Evolutionary conservation across 2,113 vertebrate genomes (phyloP), one percentile per base, ranked within the genome.

Genomic region (Urocynchramus pylzowi): DNA sequence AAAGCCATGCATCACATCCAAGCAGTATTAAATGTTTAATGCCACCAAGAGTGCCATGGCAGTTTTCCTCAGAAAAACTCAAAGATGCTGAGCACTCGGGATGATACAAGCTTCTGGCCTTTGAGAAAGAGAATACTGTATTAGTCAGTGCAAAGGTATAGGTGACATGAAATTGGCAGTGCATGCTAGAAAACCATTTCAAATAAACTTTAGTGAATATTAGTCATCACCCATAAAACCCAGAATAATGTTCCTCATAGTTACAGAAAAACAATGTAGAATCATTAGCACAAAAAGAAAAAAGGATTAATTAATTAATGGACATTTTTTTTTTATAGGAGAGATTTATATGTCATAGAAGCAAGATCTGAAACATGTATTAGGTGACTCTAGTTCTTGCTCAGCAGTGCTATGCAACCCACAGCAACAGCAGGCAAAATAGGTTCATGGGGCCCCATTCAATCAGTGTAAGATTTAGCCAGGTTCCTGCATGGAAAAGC

Each of bases 381-480:
- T 39, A 30, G 2, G 27, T 45, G 33, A 68, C 26, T 59, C 44
- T 14, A 83, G 8, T 9, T 5, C 16, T 81, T 4, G 4, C 73
- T 90, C 50, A 47, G n/a, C 45, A 54, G 33, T 1, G 0, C 37
- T 81, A 8, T 45, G 11, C 12, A 88, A 60, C 6, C 18, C 21
- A 64, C 60, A 61, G 22, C 10, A 87, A 82, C 49, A 12, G 33
- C 4, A 57, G 23, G 24, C 20, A 52, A 84, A 77, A 53, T 1
- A 54, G 20, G 5, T 19, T 88, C 37, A 81, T 26, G 17, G 88
- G 61, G 21, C 12, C 3, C 52, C 41, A 30, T 30, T 42, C 1
- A 47, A 21, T 20, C 41, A 26, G 4, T 0, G 0, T 45, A n/a
- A 33, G 50, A 82, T 63, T 57, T 65, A 75, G 3, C 10, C 13